phyloP scores from a whole-genome alignment of 2,888 invertebrate genomes.

The Mylabris sibirica region DNA sequence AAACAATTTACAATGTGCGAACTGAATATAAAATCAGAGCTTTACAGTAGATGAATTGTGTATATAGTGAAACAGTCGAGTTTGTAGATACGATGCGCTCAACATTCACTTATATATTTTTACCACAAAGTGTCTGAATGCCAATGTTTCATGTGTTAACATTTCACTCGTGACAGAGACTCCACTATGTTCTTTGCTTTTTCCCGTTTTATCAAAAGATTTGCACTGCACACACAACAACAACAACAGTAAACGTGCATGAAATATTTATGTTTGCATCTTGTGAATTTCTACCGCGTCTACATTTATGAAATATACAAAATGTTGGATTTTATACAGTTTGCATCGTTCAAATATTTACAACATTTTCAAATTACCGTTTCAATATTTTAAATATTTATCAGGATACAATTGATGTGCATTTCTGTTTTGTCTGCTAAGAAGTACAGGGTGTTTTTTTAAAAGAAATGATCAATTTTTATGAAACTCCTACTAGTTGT shows the following conservation, averaged over 20 bases:
- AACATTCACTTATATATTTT: slow-evolving; percentile 49
- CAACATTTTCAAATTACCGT: not conserved
- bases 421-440: not conserved
- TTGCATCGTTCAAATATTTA: slow-evolving; percentile 9
- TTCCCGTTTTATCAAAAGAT: slow-evolving; percentile 33
- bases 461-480: no score
- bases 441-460: no score
- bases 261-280: slow-evolving; percentile 47
- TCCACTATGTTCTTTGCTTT: not conserved
- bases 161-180: slow-evolving; percentile 40
- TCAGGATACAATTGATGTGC: not conserved
- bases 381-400: slow-evolving; percentile 5
- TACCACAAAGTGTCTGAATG: slow-evolving; percentile 43
- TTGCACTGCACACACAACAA: slow-evolving; percentile 35
- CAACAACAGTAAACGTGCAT: slow-evolving; percentile 35
- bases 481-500: no score
- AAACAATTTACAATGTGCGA: slow-evolving; percentile 55
- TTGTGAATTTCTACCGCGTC: slow-evolving; percentile 32
- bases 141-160: slow-evolving; percentile 22
- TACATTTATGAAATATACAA: not conserved
- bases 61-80: slow-evolving; percentile 42
- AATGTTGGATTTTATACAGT: slow-evolving; percentile 3
- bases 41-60: slow-evolving; percentile 46
- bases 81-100: slow-evolving; percentile 41
- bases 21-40: slow-evolving; percentile 50